Evolutionary conservation across 2,113 vertebrate genomes (phyloP).

Genomic region (Gallinago jamesoni): DNA sequence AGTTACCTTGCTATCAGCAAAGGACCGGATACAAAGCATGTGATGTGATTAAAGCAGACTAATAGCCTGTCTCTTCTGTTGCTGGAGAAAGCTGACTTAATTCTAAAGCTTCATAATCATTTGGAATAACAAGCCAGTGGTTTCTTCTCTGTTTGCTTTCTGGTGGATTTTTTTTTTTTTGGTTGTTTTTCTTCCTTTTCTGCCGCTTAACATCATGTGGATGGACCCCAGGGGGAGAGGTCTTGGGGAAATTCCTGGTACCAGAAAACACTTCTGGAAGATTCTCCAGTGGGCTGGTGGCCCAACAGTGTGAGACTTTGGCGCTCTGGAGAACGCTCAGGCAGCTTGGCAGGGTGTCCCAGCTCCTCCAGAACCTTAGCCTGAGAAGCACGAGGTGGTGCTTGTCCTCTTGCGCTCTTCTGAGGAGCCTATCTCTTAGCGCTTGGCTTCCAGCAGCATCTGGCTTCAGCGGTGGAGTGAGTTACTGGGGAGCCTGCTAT

Average conservation of each 20-base stretch:
- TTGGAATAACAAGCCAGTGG: neutral
- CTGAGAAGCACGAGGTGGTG: neutral
- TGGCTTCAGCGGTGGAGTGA: neutral
- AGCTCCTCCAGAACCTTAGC: neutral
- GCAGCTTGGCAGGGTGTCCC: neutral
- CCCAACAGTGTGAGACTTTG: neutral
- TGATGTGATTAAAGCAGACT: neutral
- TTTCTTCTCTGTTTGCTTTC: neutral
- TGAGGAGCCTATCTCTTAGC: neutral
- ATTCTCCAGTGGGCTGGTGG: neutral
- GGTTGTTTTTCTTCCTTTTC: neutral
- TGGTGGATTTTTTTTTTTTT: neutral
- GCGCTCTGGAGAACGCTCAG: neutral
- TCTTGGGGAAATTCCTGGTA: neutral
- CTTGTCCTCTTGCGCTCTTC: neutral
- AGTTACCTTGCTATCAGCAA: neutral
- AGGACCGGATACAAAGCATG: neutral
- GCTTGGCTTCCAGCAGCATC: neutral
- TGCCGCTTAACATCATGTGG: neutral
- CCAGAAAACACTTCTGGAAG: neutral
- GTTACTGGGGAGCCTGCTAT: neutral
- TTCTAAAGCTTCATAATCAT: neutral
- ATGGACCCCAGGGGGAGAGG: neutral
- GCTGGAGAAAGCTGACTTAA: neutral
- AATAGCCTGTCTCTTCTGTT: neutral